Conservation (phyloP, 2,888 invertebrate genomes). For the Gari tellinella region DNA sequence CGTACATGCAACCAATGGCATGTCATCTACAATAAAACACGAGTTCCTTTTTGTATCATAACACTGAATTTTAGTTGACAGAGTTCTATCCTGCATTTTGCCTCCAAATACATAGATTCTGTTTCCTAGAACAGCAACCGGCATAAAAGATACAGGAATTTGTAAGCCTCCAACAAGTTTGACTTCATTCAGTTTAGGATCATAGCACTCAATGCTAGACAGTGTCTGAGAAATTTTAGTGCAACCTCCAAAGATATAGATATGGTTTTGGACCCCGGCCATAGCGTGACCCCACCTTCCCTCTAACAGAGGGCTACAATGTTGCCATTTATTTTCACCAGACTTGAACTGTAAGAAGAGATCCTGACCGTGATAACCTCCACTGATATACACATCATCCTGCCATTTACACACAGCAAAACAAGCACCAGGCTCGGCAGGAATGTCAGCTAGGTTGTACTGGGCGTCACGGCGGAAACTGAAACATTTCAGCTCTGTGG, state of each 20-base stretch:
- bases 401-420: conserved; percentile 63
- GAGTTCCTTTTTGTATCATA: conserved; percentile 46
- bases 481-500: conserved; percentile 67
- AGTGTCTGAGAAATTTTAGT: conserved; percentile 58
- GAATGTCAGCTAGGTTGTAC: conserved; percentile 58
- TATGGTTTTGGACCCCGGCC: conserved; percentile 46
- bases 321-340: conserved; percentile 59
- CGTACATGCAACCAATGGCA: conserved; percentile 57
- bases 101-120: conserved; percentile 68
- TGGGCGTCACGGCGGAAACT: conserved; percentile 63
- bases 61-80: conserved; percentile 60
- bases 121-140: conserved; percentile 58
- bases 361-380: conserved; percentile 62
- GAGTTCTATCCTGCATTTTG: conserved; percentile 54
- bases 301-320: conserved; percentile 56
- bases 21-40: conserved; percentile 49
- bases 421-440: conserved; percentile 67
- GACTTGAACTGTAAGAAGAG: conserved; percentile 59
- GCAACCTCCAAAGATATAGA: conserved; percentile 63
- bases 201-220: conserved; percentile 64
- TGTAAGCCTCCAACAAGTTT: conserved; percentile 54
- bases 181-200: conserved; percentile 48
- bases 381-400: conserved; percentile 63
- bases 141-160: conserved; percentile 65
- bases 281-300: conserved; percentile 67